Evolutionary conservation across 2,888 invertebrate species (phyloP).

Genomic region (Eupithecia dodoneata): DNA sequence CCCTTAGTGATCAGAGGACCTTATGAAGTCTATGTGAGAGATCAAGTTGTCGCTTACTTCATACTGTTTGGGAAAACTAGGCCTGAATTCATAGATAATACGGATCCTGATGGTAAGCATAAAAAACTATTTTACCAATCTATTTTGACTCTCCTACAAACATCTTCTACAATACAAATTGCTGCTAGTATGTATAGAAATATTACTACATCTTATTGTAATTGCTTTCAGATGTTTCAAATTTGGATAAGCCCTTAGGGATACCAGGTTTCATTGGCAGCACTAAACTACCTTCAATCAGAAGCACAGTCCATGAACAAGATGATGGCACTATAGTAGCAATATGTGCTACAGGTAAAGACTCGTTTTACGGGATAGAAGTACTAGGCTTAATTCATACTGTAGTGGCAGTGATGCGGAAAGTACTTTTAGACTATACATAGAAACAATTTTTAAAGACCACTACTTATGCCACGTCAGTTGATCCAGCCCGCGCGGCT

Average conservation of each 20-base stretch:
- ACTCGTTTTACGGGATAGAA: not conserved
- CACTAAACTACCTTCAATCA: constrained; percentile 73
- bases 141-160: not conserved
- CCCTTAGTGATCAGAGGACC: constrained; percentile 94
- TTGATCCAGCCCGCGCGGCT: too few species aligned
- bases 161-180: not conserved
- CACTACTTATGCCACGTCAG: too few species aligned
- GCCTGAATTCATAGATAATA: constrained; percentile 70
- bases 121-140: not conserved
- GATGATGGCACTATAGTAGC: constrained; percentile 95
- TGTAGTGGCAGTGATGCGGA: not conserved
- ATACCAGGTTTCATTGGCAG: constrained; percentile 78
- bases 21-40: constrained; percentile 90
- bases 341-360: constrained; percentile 90
- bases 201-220: not conserved
- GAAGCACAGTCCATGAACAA: constrained; percentile 94
- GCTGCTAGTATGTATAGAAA: not conserved
- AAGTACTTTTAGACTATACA: too few species aligned
- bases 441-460: too few species aligned
- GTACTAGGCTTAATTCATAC: not conserved
- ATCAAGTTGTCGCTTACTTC: constrained; percentile 92
- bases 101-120: constrained; percentile 86
- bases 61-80: constrained; percentile 88
- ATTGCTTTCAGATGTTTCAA: constrained; percentile 86
- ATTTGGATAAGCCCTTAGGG: constrained; percentile 85